A percentile compares a stretch with the other conserved stretches of the same genome.
Evolutionary conservation across 2,888 invertebrate genomes (phyloP).

Genomic region (Sinotaia quadrata): DNA sequence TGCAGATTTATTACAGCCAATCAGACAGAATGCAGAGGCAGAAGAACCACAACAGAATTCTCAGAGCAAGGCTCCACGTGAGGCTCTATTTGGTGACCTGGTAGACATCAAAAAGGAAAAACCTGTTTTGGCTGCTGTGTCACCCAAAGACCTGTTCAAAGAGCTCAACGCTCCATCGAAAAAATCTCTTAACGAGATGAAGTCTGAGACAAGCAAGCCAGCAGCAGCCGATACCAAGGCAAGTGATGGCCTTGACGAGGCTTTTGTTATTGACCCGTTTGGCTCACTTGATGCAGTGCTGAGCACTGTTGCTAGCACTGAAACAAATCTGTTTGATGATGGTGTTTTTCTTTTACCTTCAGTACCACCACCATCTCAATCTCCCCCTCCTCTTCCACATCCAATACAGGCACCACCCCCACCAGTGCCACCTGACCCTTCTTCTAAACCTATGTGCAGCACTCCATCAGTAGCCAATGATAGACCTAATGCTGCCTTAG

Average conservation of each 20-base stretch:
- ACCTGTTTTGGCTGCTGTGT: conserved; percentile 32
- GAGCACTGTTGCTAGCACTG: conserved; percentile 25
- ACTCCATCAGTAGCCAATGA: background rate
- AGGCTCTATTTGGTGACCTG: conserved; percentile 50
- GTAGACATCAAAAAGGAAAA: conserved; percentile 41
- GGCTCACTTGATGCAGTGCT: conserved; percentile 27
- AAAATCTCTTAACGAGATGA: conserved; percentile 56
- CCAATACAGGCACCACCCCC: conserved; percentile 18
- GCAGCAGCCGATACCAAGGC: conserved; percentile 31
- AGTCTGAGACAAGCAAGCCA: conserved; percentile 33
- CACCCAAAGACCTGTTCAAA: conserved; percentile 59
- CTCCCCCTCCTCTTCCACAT: conserved; percentile 15
- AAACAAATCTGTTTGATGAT: conserved; percentile 45
- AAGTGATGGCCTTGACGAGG: conserved; percentile 15
- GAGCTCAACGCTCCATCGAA: conserved; percentile 48
- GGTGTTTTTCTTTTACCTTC: conserved; percentile 36
- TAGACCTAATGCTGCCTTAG: conserved; percentile 21
- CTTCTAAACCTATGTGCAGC: conserved; percentile 7
- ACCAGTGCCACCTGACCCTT: conserved; percentile 14
- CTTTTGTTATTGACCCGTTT: conserved; percentile 31
- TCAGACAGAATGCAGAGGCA: conserved; percentile 22
- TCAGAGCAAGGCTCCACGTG: conserved; percentile 2
- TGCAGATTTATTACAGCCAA: conserved; percentile 31
- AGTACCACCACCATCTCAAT: conserved; percentile 18
- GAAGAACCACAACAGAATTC: conserved; percentile 13